Percentiles rank a stretch among this genome's conserved stretches.
Conservation (phyloP, 2,888 invertebrate species). For the Harpalus rubripes region DNA sequence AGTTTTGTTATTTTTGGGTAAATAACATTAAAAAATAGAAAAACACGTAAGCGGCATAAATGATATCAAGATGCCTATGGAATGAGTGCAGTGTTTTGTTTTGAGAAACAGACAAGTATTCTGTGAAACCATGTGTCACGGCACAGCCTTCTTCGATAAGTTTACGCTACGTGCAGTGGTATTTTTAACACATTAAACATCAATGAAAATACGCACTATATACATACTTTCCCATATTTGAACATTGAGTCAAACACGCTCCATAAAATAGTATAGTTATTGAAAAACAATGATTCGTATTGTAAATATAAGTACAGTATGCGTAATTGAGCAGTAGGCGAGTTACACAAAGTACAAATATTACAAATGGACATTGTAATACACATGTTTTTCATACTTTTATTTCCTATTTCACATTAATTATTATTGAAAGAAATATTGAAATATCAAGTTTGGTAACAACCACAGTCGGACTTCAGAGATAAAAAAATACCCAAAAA, state of each 20-base stretch:
- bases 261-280: no score
- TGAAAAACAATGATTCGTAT: no score
- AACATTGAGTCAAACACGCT: not conserved
- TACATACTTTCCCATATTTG: slow-evolving; percentile 35
- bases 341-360: no score
- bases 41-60: slow-evolving; percentile 12
- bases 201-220: slow-evolving; percentile 46
- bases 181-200: slow-evolving; percentile 52
- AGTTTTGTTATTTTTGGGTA: not conserved
- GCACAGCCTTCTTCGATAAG: slow-evolving; percentile 37
- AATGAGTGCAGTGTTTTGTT: slow-evolving; percentile 44
- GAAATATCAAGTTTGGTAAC: no score
- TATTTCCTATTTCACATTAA: no score
- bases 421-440: no score
- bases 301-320: no score
- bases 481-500: no score
- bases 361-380: no score
- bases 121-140: slow-evolving; percentile 22
- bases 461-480: no score
- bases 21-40: not conserved
- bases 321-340: no score
- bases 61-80: slow-evolving; percentile 13
- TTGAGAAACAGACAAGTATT: slow-evolving; percentile 32
- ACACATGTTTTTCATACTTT: no score
- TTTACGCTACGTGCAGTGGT: slow-evolving; percentile 35